Evolutionary conservation across 2,113 vertebrate species (phyloP).

Genomic region (Pseudorectes ferrugineus): DNA sequence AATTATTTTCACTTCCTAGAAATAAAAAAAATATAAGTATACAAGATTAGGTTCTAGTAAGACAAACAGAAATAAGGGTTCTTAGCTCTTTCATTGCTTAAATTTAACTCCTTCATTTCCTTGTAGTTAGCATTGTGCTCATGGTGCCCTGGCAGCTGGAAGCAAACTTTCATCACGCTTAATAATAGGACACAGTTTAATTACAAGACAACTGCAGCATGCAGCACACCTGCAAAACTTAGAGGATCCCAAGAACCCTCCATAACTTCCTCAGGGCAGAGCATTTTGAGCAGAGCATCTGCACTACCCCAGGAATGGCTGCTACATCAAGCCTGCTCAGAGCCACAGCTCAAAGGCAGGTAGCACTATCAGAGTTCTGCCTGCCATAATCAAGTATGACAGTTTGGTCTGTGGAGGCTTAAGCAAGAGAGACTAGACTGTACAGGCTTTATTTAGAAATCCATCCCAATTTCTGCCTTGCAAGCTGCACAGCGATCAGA

Average conservation of each 20-base stretch:
- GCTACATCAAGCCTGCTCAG: background rate
- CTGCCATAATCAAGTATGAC: background rate
- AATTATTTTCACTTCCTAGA: constrained; percentile 97
- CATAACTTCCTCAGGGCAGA: background rate
- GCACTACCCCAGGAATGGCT: accelerated
- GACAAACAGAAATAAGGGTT: background rate
- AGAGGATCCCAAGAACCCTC: background rate
- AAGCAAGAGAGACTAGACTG: background rate
- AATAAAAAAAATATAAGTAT: background rate
- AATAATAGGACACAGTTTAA: background rate
- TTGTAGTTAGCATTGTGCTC: accelerated
- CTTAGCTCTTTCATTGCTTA: background rate
- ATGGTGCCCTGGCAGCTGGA: background rate
- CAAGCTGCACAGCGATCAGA: background rate
- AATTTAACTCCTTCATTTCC: background rate
- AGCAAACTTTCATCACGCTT: background rate
- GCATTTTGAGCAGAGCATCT: background rate
- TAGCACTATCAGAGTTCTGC: background rate
- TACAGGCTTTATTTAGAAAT: constrained; percentile 33
- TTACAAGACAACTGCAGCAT: background rate
- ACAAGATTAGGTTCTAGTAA: background rate
- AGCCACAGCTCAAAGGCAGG: background rate
- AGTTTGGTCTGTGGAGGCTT: constrained; percentile 15
- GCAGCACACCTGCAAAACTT: background rate
- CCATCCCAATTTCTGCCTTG: constrained; percentile 8